Base-by-base conservation (phyloP, 2,888 invertebrate species). In the Callimorpha dominula region DNA sequence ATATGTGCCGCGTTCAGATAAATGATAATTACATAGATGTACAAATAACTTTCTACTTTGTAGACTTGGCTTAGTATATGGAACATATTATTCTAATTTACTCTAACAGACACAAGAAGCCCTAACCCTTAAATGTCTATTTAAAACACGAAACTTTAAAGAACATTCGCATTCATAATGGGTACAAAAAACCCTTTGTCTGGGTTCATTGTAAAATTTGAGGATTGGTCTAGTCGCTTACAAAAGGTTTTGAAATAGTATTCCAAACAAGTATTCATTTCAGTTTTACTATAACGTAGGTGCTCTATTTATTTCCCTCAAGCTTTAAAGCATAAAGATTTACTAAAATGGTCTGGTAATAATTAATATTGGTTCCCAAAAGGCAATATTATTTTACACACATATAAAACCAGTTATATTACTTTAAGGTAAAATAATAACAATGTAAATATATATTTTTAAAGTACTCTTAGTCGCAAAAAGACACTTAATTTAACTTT, bases 1-100 rank as follows among this genome's bases (percentile, higher is more conserved):
- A 20, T 31, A 20, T 73, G 71, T 74, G 65, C 67, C 66, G n/a
- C 68, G 20, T 69, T 75, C 65, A 54, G 50, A 64, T 69, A 64
- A 77, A 72, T 62, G 42, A 77, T 63, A 70, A 62, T 60, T 31
- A 52, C 31, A 65, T 65, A 15, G 42, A 43, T 72, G 57, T 49
- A 69, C 68, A 46, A 40, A 31, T 63, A 57, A 68, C 60, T 70
- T n/a, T 67, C 62, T 54, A 72, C 63, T 72, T 73, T 43, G 31
- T 65, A 17, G 54, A 63, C 14, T 57, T 57, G 66, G 46, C 63
- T 78, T 70, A 20, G 40, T 63, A 31, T 71, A 31, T 31, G 3
- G 12, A 20, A 31, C 20, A 69, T 49, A 15, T 9, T 46, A 46
- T 63, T 69, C 40, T 12, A 52, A 64, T 43, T 17, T 43, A 17